Percentiles rank a stretch among this genome's conserved stretches.
phyloP scores from a whole-genome alignment of 2,888 invertebrate species.

The Nasonovia ribisnigri region DNA sequence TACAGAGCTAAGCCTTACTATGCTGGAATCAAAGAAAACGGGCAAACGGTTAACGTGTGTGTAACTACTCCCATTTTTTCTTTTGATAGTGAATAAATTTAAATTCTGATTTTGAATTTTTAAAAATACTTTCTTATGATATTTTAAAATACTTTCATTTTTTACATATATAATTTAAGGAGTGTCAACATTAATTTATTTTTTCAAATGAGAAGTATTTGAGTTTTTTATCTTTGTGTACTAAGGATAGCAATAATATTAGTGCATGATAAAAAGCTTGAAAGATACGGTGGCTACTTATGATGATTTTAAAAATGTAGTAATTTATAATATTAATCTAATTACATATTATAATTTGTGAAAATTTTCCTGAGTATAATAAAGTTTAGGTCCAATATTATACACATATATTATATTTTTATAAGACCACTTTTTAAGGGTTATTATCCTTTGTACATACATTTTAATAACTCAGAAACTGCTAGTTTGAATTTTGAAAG shows the following conservation, averaged over 20 bases:
- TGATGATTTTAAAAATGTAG: background rate
- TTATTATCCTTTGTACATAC: background rate
- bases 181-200: too few relatives aligned
- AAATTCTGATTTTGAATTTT: too few relatives aligned
- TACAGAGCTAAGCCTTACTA: background rate
- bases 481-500: background rate
- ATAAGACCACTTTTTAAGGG: background rate
- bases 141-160: too few relatives aligned
- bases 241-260: background rate
- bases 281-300: background rate
- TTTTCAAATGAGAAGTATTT: background rate
- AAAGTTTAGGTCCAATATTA: background rate
- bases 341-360: background rate
- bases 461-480: background rate
- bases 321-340: background rate
- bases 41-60: too few relatives aligned
- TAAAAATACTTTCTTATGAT: too few relatives aligned
- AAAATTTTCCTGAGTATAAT: background rate
- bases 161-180: too few relatives aligned
- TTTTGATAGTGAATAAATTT: too few relatives aligned
- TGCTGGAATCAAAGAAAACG: too few relatives aligned
- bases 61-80: too few relatives aligned
- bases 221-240: background rate
- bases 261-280: background rate
- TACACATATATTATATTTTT: background rate